Base-by-base conservation (phyloP, 1,140 invertebrate genomes). In the Habropoda laboriosa region DNA sequence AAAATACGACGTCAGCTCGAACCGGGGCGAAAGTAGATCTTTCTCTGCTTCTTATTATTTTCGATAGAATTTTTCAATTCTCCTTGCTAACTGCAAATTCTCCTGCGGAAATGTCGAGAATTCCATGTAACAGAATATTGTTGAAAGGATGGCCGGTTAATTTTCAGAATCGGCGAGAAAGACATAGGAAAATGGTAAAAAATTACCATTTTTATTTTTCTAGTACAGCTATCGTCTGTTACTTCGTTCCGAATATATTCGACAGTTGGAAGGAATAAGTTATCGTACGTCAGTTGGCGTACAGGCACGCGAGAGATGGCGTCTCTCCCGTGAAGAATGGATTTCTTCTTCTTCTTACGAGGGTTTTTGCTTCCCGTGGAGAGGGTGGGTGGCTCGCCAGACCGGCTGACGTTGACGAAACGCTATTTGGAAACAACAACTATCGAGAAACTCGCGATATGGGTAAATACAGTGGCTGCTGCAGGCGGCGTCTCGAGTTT, bases 361-460 rank as follows among this genome's bases (percentile, higher is more conserved):
- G 42, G 80, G 64, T 86, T 85, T 86, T 86, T 82, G 55, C 68
- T 77, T 47, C 55, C 40, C 30, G 32, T 30, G n/a, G 24, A 63
- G 38, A 55, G 35, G 51, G 47, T 18, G 47, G 5, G 42, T 30
- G 58, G 58, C 71, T 63, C 72, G 75, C 49, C 61, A 63, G 68
- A 79, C 47, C 70, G 77, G 63, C 61, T 87, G 86, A 88, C 86
- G 80, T 85, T 87, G 86, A 87, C 86, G 86, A 83, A 88, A 88
- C 73, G 86, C 86, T 87, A 87, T 88, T 88, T 86, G 70, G 75
- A 79, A 88, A 88, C 86, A 86, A 86, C 85, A 88, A 88, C 83
- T 88, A 88, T 88, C 83, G 86, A 86, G 86, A 88, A 88, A 88
- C 86, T 88, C 78, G 86, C 68, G 83, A 84, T 88, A 88, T 86